Evolutionary conservation across 2,888 invertebrate genomes (phyloP).

Genomic region (Nyleta sp.): DNA sequence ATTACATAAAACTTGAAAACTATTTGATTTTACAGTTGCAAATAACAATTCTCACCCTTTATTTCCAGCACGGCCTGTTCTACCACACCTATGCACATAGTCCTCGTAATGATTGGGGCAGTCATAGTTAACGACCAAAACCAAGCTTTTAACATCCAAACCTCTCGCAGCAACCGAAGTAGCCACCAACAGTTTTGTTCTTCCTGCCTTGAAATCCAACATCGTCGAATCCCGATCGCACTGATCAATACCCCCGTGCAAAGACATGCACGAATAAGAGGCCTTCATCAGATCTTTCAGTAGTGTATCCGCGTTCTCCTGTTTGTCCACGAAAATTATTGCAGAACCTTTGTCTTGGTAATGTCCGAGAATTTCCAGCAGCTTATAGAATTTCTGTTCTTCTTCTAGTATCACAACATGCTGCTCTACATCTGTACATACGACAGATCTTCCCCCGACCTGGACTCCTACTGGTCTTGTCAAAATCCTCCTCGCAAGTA

Average conservation of each 20-base stretch:
- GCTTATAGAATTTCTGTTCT: slow-evolving; percentile 98
- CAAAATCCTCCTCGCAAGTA: slow-evolving; percentile 95
- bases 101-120: slow-evolving; percentile 99
- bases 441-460: slow-evolving; percentile 98
- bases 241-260: slow-evolving; percentile 99
- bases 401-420: slow-evolving; percentile 97
- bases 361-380: slow-evolving; percentile 97
- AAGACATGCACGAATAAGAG: slow-evolving; percentile 97
- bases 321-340: slow-evolving; percentile 99
- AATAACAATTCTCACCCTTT: too few relatives aligned
- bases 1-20: too few relatives aligned
- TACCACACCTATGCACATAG: slow-evolving; percentile 98
- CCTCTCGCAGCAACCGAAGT: slow-evolving; percentile 99
- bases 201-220: slow-evolving; percentile 97
- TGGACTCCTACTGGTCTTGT: slow-evolving; percentile 98
- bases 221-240: slow-evolving; percentile 99
- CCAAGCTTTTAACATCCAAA: slow-evolving; percentile 98
- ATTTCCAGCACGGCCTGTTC: slow-evolving; percentile 96
- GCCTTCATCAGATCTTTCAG: slow-evolving; percentile 98
- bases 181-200: slow-evolving; percentile 96
- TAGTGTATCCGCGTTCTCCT: slow-evolving; percentile 97
- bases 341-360: slow-evolving; percentile 97
- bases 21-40: too few relatives aligned
- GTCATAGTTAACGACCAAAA: slow-evolving; percentile 99
- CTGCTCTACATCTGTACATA: slow-evolving; percentile 99